These are phyloP conservation scores for Lysandra bellargus DNA, from an alignment of 2,888 invertebrate genomes.

Conservation along the genomic window DNA sequence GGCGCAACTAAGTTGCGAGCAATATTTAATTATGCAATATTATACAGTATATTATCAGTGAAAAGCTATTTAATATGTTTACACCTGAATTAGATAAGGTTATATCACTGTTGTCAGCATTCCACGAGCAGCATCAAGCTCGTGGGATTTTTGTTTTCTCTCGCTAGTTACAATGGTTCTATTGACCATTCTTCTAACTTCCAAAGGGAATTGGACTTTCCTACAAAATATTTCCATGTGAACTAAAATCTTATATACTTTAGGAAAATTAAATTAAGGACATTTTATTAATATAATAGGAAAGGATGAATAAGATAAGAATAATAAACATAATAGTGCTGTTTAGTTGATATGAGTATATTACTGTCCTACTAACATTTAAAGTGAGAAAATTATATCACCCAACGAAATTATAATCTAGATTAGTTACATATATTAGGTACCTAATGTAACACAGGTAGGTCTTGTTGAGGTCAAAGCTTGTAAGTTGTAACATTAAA, in stretches of 20 bases:
- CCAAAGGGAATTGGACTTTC: neutral
- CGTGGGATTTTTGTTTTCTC: slow-evolving; percentile 5
- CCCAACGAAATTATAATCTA: neutral
- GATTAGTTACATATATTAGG: neutral
- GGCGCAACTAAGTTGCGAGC: no score
- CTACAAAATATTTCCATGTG: neutral
- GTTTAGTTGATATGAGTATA: no score
- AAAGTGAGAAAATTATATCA: neutral
- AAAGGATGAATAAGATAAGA: no score
- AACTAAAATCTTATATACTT: no score
- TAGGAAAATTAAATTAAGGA: no score
- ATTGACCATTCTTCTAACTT: neutral
- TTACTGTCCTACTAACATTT: no score
- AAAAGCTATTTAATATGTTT: neutral
- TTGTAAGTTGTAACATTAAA: no score
- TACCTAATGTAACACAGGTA: neutral
- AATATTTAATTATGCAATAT: no score
- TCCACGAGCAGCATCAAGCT: neutral
- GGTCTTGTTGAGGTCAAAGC: neutral
- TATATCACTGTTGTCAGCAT: neutral
- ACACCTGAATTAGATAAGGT: neutral
- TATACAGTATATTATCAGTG: neutral
- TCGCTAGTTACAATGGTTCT: neutral
- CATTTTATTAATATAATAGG: no score
- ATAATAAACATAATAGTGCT: no score